Conservation (phyloP, 2,888 invertebrate genomes). For the Drosophila hamatofila region DNA sequence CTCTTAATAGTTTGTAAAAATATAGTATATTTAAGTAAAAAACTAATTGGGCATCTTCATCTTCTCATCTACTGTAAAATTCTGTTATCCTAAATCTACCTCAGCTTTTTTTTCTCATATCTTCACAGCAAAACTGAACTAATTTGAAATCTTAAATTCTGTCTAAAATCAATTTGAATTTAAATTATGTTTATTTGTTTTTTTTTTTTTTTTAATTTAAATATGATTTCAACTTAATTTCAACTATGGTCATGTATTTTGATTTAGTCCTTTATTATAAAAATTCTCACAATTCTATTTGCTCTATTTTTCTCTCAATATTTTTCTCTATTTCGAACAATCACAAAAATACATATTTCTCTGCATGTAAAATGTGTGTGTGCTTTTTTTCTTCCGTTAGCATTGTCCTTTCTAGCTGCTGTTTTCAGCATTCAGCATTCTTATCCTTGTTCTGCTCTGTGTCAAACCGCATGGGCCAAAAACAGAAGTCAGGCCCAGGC, state of each 20-base stretch:
- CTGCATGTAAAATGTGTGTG: neutral
- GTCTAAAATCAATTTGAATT: neutral
- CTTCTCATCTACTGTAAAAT: neutral
- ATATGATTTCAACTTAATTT: neutral
- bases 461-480: constrained; percentile 68
- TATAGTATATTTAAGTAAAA: no score
- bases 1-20: no score
- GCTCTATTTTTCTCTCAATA: neutral
- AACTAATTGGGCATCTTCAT: no score
- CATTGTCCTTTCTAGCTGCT: constrained; percentile 27
- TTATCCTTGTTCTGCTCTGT: constrained; percentile 55
- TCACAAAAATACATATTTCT: constrained; percentile 6
- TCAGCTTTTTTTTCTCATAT: neutral
- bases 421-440: constrained; percentile 10
- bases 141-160: neutral
- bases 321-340: neutral
- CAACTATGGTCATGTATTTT: neutral
- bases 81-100: neutral
- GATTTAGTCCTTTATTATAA: neutral
- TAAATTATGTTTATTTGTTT: neutral
- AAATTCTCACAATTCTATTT: neutral
- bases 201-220: neutral
- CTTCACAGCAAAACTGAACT: neutral
- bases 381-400: neutral
- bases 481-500: constrained; percentile 55